These are phyloP conservation scores for Basileuterus tristriatus DNA, from an alignment of 2,797 vertebrate genomes.

Conservation along the genomic window DNA sequence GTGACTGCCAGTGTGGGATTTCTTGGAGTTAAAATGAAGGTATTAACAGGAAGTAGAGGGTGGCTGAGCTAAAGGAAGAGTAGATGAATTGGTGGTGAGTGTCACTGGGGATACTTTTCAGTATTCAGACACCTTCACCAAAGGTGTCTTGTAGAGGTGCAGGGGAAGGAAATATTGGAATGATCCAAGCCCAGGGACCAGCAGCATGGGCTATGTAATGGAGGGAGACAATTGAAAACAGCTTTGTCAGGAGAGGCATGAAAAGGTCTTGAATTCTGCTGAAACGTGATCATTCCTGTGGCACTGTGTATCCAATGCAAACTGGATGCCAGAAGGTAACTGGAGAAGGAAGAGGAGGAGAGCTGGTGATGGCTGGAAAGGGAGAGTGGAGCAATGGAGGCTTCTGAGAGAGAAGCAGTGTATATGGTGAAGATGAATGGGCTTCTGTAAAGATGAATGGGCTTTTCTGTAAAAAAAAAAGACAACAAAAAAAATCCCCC, in stretches of 20 bases:
- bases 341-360: background rate
- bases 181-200: background rate
- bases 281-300: background rate
- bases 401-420: background rate
- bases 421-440: background rate
- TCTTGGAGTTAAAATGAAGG: background rate
- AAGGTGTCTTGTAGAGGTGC: background rate
- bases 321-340: background rate
- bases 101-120: background rate
- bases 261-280: background rate
- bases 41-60: background rate
- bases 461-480: background rate
- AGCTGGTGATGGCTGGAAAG: background rate
- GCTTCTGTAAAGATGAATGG: background rate
- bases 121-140: background rate
- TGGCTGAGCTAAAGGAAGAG: background rate
- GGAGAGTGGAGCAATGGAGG: background rate
- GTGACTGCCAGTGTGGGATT: background rate
- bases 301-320: background rate
- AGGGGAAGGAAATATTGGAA: background rate
- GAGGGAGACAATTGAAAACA: background rate
- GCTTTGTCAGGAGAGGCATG: background rate
- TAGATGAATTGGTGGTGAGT: background rate
- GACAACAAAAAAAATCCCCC: too few relatives aligned
- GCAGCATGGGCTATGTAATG: fast-evolving